A percentile compares a stretch with the other conserved stretches of the same genome.
phyloP scores from a whole-genome alignment of 2,113 vertebrate genomes.

The Prionailurus bengalensis region DNA sequence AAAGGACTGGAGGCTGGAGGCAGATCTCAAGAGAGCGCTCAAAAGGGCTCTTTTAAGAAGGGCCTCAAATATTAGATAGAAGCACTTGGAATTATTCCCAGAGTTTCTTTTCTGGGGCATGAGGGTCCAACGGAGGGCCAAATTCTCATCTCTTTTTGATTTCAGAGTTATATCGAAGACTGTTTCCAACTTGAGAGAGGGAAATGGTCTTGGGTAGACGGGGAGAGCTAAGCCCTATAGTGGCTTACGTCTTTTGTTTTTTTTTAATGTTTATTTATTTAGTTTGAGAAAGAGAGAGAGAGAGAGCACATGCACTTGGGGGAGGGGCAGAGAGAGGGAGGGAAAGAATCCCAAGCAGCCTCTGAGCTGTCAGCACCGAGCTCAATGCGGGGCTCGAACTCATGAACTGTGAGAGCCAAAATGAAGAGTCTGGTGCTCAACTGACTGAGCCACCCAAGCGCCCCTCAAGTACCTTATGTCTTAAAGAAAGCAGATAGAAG shows the following conservation, averaged over 20 bases:
- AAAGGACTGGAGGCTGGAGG: background rate
- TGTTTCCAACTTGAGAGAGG: constrained; percentile 68
- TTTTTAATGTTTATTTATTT: too few species aligned
- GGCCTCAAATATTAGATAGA: background rate
- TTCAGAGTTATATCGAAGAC: constrained; percentile 80
- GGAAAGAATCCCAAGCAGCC: too few species aligned
- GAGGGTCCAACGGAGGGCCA: background rate
- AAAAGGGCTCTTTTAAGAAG: background rate
- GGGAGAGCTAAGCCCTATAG: background rate
- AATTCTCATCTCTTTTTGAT: background rate
- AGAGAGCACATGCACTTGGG: too few species aligned
- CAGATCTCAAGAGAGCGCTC: background rate
- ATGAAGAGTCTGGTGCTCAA: too few species aligned
- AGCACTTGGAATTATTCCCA: background rate
- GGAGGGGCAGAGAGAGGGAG: too few species aligned
- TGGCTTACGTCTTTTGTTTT: background rate
- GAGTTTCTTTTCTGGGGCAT: background rate
- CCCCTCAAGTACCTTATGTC: background rate
- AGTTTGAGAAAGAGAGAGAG: too few species aligned
- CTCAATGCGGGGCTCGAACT: too few species aligned
- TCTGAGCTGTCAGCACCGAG: too few species aligned
- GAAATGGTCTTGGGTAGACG: constrained; percentile 56
- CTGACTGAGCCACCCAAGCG: too few species aligned
- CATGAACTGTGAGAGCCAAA: too few species aligned
- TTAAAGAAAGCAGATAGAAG: background rate